Percentiles rank a stretch among this genome's conserved stretches.
phyloP scores from a whole-genome alignment of 2,797 vertebrate species.

The Champsocephalus gunnari region DNA sequence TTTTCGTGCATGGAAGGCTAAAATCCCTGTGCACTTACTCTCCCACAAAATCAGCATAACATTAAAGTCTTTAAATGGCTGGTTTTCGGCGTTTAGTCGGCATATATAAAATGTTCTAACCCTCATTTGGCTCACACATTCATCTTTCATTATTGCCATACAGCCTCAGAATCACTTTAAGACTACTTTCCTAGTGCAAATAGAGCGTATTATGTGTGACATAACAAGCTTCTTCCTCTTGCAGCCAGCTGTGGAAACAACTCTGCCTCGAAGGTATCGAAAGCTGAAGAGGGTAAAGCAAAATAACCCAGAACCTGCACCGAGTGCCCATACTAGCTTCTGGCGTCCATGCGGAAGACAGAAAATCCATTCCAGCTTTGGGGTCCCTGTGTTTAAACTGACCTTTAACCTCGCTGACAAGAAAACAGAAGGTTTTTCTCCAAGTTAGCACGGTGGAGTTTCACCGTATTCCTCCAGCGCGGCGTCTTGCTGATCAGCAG shows the following conservation, averaged over 20 bases:
- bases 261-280: not conserved
- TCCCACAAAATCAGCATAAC: too few relatives aligned
- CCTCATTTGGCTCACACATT: not conserved
- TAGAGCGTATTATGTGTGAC: slow-evolving; percentile 7
- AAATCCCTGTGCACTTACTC: too few relatives aligned
- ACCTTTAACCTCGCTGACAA: slow-evolving; percentile 36
- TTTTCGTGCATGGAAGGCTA: too few relatives aligned
- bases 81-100: not conserved
- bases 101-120: too few relatives aligned
- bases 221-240: slow-evolving; percentile 32
- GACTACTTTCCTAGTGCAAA: slow-evolving; percentile 22
- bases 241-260: slow-evolving; percentile 41
- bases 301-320: not conserved
- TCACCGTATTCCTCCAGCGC: not conserved
- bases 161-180: slow-evolving; percentile 5
- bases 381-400: slow-evolving; percentile 5
- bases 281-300: not conserved
- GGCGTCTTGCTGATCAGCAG: not conserved
- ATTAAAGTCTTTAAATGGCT: not conserved
- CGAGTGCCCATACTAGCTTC: not conserved
- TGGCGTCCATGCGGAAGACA: slow-evolving; percentile 19
- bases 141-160: slow-evolving; percentile 6
- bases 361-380: slow-evolving; percentile 35
- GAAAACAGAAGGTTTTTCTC: not conserved
- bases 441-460: slow-evolving; percentile 5